phyloP scores from a whole-genome alignment of 2,113 vertebrate genomes.

The Chaetops frenatus region DNA sequence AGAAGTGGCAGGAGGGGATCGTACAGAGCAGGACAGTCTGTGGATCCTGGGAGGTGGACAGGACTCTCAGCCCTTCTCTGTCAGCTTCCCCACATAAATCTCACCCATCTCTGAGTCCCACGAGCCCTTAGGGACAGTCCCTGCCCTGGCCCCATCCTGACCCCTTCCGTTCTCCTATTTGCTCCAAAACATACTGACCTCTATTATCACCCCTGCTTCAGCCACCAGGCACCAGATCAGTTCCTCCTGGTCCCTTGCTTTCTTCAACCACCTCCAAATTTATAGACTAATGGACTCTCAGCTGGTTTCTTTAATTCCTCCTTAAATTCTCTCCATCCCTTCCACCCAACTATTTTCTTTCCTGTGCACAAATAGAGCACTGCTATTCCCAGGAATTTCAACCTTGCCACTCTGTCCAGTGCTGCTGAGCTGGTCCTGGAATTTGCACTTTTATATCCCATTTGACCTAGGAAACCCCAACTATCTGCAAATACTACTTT shows the following conservation, averaged over 20 bases:
- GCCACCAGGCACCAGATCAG: rapidly evolving
- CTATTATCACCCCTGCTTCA: neutral
- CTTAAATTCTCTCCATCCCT: neutral
- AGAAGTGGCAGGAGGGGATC: neutral
- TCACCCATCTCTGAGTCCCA: neutral
- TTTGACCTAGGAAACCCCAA: neutral
- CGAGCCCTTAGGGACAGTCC: rapidly evolving
- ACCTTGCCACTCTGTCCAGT: neutral
- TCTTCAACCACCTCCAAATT: neutral
- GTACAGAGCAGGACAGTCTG: neutral
- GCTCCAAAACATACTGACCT: neutral
- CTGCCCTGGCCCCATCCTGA: neutral
- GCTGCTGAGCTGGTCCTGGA: neutral
- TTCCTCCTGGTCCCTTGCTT: neutral
- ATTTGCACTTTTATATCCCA: neutral
- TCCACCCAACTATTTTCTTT: neutral
- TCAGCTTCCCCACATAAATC: neutral
- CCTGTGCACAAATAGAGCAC: neutral
- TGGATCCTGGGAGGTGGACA: neutral
- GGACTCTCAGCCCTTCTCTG: neutral
- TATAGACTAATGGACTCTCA: neutral
- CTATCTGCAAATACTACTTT: neutral
- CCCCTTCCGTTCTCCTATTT: neutral
- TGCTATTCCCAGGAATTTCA: neutral
- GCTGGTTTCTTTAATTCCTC: neutral